Evolutionary conservation across 2,797 vertebrate genomes (phyloP).

Genomic region (Margarornis squamiger): DNA sequence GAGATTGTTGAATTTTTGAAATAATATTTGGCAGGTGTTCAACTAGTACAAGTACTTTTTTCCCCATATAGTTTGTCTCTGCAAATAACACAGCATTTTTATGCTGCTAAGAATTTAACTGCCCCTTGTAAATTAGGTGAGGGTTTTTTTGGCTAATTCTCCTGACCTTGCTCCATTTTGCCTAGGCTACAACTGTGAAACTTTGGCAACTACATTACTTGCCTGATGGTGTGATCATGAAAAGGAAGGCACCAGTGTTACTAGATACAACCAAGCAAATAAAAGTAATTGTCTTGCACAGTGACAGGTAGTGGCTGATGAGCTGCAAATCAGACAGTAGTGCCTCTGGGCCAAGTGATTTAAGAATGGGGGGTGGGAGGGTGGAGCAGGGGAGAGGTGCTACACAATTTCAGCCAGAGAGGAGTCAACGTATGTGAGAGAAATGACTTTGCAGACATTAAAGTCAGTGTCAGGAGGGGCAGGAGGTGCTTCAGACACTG

Average conservation of each 20-base stretch:
- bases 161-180: not conserved
- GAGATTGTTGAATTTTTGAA: not conserved
- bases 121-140: not conserved
- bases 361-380: not conserved
- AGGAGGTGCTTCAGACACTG: fast-evolving
- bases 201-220: not conserved
- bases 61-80: not conserved
- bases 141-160: not conserved
- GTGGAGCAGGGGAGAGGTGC: no score
- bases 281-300: not conserved
- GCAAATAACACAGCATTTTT: not conserved
- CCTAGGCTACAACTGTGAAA: not conserved
- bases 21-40: not conserved
- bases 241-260: not conserved
- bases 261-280: not conserved
- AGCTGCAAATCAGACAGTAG: not conserved
- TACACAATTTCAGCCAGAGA: fast-evolving
- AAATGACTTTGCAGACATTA: not conserved
- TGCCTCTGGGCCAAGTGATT: not conserved
- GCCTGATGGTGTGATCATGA: not conserved
- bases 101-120: not conserved
- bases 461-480: not conserved
- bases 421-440: not conserved
- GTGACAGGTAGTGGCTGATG: not conserved
- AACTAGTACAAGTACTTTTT: not conserved